phyloP scores from a whole-genome alignment of 2,888 invertebrate species.

The Acanthosepion pharaonis region DNA sequence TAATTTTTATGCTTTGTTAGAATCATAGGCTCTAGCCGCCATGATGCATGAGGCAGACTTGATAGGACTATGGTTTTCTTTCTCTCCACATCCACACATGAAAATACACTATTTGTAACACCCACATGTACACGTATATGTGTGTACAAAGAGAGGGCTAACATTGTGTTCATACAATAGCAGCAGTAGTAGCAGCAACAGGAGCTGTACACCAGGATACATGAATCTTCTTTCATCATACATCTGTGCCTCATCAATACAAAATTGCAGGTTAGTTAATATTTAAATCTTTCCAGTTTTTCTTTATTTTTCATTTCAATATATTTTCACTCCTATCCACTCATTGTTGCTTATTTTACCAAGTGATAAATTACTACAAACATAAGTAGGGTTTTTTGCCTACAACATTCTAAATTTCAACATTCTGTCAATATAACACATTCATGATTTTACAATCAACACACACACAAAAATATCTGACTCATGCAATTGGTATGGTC shows the following conservation, averaged over 20 bases:
- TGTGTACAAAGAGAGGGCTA: neutral
- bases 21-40: neutral
- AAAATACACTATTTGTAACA: neutral
- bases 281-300: neutral
- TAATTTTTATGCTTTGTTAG: neutral
- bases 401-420: neutral
- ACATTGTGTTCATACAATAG: neutral
- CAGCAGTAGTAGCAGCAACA: neutral
- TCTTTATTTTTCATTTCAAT: neutral
- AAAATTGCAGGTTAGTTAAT: neutral
- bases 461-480: neutral
- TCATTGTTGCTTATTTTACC: neutral
- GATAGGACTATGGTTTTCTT: constrained; percentile 4
- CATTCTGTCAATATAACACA: neutral
- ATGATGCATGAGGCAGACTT: neutral
- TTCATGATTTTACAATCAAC: neutral
- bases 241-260: neutral
- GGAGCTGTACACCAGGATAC: neutral
- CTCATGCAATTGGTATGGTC: neutral
- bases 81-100: neutral
- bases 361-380: too few species aligned
- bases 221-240: neutral
- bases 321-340: neutral
- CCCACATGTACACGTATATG: neutral
- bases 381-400: neutral